phyloP scores from a whole-genome alignment of 1,140 invertebrate genomes.

The Sinella curviseta region DNA sequence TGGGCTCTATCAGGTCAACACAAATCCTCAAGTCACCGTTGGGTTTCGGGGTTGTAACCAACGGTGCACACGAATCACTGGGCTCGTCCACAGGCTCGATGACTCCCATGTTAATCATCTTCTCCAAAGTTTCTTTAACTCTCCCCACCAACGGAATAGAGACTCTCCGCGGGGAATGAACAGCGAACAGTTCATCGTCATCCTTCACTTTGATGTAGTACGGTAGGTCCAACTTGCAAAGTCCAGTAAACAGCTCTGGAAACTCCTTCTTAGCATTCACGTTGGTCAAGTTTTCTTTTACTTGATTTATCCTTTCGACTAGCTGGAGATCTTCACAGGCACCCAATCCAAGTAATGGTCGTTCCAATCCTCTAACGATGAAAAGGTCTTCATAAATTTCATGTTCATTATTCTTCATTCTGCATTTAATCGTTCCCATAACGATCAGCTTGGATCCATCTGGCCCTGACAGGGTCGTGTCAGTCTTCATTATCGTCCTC shows the following conservation, averaged over 20 bases:
- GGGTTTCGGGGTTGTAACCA: slow-evolving; percentile 56
- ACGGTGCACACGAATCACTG: slow-evolving; percentile 48
- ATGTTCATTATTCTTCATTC: background rate
- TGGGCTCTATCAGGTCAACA: slow-evolving; percentile 34
- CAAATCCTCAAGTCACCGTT: slow-evolving; percentile 34
- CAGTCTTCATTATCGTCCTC: background rate
- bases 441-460: background rate
- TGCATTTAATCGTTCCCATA: background rate
- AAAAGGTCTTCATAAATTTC: background rate
- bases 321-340: slow-evolving; percentile 6
- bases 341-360: background rate
- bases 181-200: slow-evolving; percentile 23
- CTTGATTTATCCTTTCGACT: background rate
- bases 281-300: background rate
- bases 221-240: background rate
- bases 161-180: slow-evolving; percentile 29
- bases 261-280: slow-evolving; percentile 31
- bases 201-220: slow-evolving; percentile 30
- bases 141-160: slow-evolving; percentile 35
- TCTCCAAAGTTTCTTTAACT: slow-evolving; percentile 43
- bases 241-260: slow-evolving; percentile 31
- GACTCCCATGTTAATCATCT: slow-evolving; percentile 45
- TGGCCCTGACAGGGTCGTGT: background rate
- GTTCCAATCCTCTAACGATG: background rate
- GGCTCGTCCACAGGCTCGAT: slow-evolving; percentile 51